Conservation (phyloP, 2,113 vertebrate species). For the Microcebus ravelobensis region DNA sequence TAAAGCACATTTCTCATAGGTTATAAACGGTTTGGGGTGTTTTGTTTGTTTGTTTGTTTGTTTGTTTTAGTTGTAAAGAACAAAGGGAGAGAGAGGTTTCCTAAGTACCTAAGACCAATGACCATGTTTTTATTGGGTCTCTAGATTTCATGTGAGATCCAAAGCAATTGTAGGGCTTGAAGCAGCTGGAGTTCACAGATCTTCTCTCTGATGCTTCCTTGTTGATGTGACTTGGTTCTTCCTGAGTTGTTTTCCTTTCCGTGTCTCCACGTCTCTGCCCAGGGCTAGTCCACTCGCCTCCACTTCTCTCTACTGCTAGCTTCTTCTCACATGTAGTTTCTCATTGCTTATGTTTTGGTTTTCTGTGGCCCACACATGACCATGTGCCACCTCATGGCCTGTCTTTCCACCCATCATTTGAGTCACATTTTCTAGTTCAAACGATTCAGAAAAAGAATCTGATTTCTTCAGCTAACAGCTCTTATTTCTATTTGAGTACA, state of each 20-base stretch:
- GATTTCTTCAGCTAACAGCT: neutral
- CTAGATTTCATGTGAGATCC: neutral
- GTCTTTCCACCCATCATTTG: neutral
- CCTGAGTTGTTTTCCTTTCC: neutral
- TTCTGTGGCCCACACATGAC: neutral
- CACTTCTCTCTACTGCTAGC: neutral
- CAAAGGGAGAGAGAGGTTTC: neutral
- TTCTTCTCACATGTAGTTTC: neutral
- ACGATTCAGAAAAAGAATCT: neutral
- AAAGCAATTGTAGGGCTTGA: neutral
- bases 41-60: neutral
- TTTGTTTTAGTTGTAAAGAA: neutral
- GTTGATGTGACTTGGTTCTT: neutral
- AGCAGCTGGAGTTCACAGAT: neutral
- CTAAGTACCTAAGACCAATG: neutral
- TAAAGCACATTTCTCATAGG: neutral
- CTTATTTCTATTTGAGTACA: neutral
- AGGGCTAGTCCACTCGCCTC: neutral
- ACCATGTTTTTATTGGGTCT: neutral
- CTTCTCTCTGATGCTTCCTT: neutral
- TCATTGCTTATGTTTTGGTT: neutral
- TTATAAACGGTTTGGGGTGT: neutral
- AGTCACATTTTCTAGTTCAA: conserved; percentile 39
- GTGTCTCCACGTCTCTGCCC: neutral
- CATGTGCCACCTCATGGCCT: neutral